Evolutionary conservation across 1,140 invertebrate genomes (phyloP), one percentile per base, ranked within the genome.

Genomic region (Drosophila nebulosa): DNA sequence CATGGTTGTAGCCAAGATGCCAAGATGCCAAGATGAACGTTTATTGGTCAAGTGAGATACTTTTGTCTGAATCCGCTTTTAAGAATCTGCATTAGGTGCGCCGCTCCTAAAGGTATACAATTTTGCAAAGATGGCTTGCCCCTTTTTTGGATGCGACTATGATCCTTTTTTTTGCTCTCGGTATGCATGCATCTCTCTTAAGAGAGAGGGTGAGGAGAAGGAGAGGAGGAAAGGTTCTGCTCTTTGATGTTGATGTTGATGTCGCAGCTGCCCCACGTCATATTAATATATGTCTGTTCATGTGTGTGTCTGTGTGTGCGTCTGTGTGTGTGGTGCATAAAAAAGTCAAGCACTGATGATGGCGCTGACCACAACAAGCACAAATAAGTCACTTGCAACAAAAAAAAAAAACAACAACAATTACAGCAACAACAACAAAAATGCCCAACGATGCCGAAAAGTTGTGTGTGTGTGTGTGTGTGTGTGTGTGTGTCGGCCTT

Each of bases 341-440:
- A 75, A 74, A 75, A 75, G 72, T 68, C 64, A 75, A 75, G 71
- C 71, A 69, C 55, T 74, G 64, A 69, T 58, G 72, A 59, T 35
- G 68, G 58, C 72, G 58, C 59, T 69, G 73, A 76, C 73, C 72
- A 76, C 74, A 76, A 76, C 74, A 76, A 76, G 67, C 72, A 53
- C 72, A 76, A 76, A 76, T 64, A 76, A 76, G 73, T 76, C 66
- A 76, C 74, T 69, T 75, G 66, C 16, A 16, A 75, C 68, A 75
- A 75, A 67, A 57, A 24, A 32, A 72, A 74, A 57, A 42, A 58
- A 68, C 64, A 27, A 21, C 16, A 21, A 42, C 0, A 24, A 18
- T 58, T 27, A 53, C 71, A 74, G 51, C 42, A 58, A 68, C 70
- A 42, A 30, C 26, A 24, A 39, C 2, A 24, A 18, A 22, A 27